Base-by-base conservation (phyloP, 2,113 vertebrate genomes). In the Terrapene triunguis region DNA sequence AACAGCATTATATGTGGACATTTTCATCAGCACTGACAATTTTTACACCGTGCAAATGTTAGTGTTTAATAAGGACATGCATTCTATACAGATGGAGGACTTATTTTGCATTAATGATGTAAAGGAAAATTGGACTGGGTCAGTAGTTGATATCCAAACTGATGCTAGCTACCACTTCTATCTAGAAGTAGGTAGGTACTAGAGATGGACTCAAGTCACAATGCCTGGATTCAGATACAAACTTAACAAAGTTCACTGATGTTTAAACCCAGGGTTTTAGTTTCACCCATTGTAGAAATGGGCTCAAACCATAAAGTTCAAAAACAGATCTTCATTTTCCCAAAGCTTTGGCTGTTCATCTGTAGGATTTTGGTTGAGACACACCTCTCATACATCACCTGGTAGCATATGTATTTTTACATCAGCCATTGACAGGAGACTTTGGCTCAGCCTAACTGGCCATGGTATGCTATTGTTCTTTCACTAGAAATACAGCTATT, bases 31-130 rank as follows among this genome's bases (percentile, higher is more conserved):
- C 96, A 96, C 89, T 98, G 97, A 96, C 96, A 97, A 97, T 97
- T 98, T 97, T 98, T 97, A 97, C 95, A 92, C 95, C 88, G 89
- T 96, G 90, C 95, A 97, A 96, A 96, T 97, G 96, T 95, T 92
- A 96, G 94, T 97, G 97, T 97, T 97, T 97, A 97, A 97, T 94
- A 97, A 97, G 97, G 96, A 96, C 96, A 97, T 97, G 97, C 96
- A 96, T 95, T 97, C 44, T 97, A 96, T 94, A 94, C 95, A 97
- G 96, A 96, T 96, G 96, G 96, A 97, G 91, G 86, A 97, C 93
- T 95, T 94, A 97, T 96, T 96, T 96, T 97, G 95, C 96, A 97
- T 95, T 97, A 97, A 96, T 97, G 95, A 96, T 97, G 95, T 93
- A 95, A 97, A 97, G 96, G 96, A 96, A 95, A 96, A 95, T 92